Conservation (phyloP, 2,797 vertebrate species). For the Caiman crocodilus region DNA sequence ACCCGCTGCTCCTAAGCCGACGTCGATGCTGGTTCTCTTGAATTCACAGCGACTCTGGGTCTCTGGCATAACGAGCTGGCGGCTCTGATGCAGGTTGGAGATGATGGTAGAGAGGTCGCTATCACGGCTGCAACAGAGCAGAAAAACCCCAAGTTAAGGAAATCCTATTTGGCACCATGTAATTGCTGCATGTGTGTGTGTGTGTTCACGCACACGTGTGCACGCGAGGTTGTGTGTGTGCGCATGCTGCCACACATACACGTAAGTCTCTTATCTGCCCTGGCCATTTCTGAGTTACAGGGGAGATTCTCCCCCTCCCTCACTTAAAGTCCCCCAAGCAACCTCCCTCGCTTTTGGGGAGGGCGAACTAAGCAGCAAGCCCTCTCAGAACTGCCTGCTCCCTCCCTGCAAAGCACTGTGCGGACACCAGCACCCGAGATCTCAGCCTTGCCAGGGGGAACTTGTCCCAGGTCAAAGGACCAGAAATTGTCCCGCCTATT, state of each 20-base stretch:
- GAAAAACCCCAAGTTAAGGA: slow-evolving; percentile 46
- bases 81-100: slow-evolving; percentile 94
- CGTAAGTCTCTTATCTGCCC: neutral
- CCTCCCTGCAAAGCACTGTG: slow-evolving; percentile 53
- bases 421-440: slow-evolving; percentile 62
- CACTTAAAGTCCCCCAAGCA: neutral
- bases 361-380: neutral
- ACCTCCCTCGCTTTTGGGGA: neutral
- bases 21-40: slow-evolving; percentile 83
- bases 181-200: slow-evolving; percentile 35
- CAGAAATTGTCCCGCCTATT: slow-evolving; percentile 46
- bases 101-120: slow-evolving; percentile 94
- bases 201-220: neutral
- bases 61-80: slow-evolving; percentile 97
- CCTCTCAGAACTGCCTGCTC: slow-evolving; percentile 35
- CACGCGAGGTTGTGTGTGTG: too few species aligned
- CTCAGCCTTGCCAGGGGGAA: slow-evolving; percentile 60
- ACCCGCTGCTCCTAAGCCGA: slow-evolving; percentile 92
- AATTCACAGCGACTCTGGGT: slow-evolving; percentile 91
- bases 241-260: too few species aligned
- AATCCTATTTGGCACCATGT: slow-evolving; percentile 13
- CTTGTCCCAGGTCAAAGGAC: slow-evolving; percentile 62
- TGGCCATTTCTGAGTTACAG: neutral
- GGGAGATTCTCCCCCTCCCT: neutral
- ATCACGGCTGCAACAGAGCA: slow-evolving; percentile 89